Percentiles rank a stretch among this genome's conserved stretches.
These are phyloP conservation scores for Lasioglossum marginatum DNA, from an alignment of 2,888 invertebrate genomes.

Conservation along the genomic window DNA sequence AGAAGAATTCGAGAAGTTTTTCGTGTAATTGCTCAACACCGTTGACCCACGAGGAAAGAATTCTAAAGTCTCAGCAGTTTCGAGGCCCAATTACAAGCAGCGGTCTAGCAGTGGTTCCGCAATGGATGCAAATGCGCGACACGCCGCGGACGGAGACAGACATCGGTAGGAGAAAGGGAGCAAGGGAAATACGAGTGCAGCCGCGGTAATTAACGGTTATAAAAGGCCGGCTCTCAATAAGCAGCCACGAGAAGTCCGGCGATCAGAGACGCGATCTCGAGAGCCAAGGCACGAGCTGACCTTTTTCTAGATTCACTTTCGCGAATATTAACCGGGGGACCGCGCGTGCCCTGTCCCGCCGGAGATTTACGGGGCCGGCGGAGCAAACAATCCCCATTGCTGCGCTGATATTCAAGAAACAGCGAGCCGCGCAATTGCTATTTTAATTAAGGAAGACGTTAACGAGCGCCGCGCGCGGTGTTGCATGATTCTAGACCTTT, in stretches of 20 bases:
- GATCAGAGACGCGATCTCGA: constrained; percentile 39
- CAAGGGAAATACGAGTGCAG: constrained; percentile 49
- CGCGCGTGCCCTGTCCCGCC: constrained; percentile 3
- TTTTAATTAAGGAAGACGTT: constrained; percentile 41
- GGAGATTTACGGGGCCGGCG: constrained; percentile 34
- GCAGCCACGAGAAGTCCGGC: constrained; percentile 29
- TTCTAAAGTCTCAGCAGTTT: constrained; percentile 51
- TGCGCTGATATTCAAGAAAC: constrained; percentile 15
- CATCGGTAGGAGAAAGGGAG: constrained; percentile 33
- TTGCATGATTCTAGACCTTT: neutral
- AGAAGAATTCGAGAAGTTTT: neutral
- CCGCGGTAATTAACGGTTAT: constrained; percentile 66
- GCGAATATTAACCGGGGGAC: constrained; percentile 47
- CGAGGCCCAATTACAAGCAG: constrained; percentile 51
- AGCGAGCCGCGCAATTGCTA: constrained; percentile 20
- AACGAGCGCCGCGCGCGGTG: neutral
- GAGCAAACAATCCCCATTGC: neutral
- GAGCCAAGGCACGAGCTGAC: constrained; percentile 46
- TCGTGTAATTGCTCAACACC: constrained; percentile 48
- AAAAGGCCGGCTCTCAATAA: constrained; percentile 52
- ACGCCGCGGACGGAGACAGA: neutral
- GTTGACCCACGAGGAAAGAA: constrained; percentile 30
- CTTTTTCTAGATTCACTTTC: constrained; percentile 59
- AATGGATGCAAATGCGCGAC: constrained; percentile 48
- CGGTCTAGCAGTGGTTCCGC: constrained; percentile 26